Conservation (phyloP, 2,797 vertebrate species). For the Adelosebastes latens region DNA sequence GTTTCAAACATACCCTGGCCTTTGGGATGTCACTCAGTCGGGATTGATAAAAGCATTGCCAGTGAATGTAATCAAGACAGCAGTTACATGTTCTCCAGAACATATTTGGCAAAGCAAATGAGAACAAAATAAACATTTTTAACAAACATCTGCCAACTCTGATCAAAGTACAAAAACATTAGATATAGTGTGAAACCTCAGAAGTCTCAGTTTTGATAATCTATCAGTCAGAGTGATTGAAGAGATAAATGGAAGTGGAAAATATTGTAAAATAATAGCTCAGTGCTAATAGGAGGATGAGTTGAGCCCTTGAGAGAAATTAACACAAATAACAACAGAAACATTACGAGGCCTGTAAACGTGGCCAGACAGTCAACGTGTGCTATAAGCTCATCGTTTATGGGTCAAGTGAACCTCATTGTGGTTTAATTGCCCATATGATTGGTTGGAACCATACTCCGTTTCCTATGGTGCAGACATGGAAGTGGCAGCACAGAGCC, state of each 20-base stretch:
- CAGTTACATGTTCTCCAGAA: neutral
- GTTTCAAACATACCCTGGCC: neutral
- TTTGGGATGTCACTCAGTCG: neutral
- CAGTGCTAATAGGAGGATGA: neutral
- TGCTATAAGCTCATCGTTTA: conserved; percentile 75
- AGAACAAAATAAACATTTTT: neutral
- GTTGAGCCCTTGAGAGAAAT: neutral
- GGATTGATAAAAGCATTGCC: neutral
- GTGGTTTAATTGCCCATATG: conserved; percentile 81
- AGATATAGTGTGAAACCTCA: neutral
- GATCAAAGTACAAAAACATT: neutral
- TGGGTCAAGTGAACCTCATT: conserved; percentile 78
- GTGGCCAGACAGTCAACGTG: conserved; percentile 3
- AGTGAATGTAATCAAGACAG: neutral
- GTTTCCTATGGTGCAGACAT: conserved; percentile 53
- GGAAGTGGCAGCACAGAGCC: conserved; percentile 55
- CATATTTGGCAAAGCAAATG: neutral
- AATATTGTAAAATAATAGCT: neutral
- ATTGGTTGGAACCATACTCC: conserved; percentile 74
- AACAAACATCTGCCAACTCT: neutral
- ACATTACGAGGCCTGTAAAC: neutral
- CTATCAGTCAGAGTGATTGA: neutral
- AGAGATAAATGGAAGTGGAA: neutral
- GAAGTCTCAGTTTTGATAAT: neutral
- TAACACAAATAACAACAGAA: conserved; percentile 4